Conservation (phyloP, 2,888 invertebrate genomes). For the Torymus texanus region DNA sequence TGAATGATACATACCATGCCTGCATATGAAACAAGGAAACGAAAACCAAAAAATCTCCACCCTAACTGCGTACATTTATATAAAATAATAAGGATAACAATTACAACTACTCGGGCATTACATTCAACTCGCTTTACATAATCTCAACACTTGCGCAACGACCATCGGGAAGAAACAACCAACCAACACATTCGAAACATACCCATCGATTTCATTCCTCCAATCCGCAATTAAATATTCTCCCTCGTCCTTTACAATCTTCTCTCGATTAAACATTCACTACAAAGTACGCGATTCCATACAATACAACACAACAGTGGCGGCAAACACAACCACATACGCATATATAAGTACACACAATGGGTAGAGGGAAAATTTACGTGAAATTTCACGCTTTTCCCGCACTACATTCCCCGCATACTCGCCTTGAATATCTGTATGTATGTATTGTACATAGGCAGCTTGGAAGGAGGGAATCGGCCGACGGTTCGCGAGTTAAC, state of each 20-base stretch:
- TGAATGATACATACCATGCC: no score
- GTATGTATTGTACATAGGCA: no score
- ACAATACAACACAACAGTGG: neutral
- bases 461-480: no score
- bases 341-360: neutral
- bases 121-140: slow-evolving; percentile 24
- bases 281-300: no score
- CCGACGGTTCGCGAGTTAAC: slow-evolving; percentile 52
- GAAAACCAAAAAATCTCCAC: neutral
- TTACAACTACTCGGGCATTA: neutral
- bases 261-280: no score
- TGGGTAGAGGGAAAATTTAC: neutral
- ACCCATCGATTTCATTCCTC: no score
- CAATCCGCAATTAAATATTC: no score
- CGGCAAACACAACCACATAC: neutral
- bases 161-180: neutral
- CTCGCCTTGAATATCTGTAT: no score
- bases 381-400: slow-evolving; percentile 13
- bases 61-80: neutral
- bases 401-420: no score
- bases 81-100: slow-evolving; percentile 10
- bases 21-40: neutral
- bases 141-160: slow-evolving; percentile 18
- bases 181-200: neutral
- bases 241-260: no score